Evolutionary conservation across 2,888 invertebrate genomes (phyloP).

Genomic region (Linnaemya tessellans): DNA sequence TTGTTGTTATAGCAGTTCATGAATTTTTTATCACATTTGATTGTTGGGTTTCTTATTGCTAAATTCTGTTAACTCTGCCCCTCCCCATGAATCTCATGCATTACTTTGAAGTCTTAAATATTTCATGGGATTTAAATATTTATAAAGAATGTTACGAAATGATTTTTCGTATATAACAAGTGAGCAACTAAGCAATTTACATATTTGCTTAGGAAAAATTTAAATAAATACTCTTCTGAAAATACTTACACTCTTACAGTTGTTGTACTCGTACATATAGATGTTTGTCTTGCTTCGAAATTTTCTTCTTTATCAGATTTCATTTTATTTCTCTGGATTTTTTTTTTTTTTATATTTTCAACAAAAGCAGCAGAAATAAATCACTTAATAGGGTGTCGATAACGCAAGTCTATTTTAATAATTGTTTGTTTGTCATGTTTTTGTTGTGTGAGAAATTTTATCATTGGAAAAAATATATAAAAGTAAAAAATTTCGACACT

Average conservation of each 20-base stretch:
- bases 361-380: conserved; percentile 4
- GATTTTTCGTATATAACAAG: neutral
- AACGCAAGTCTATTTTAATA: neutral
- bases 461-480: neutral
- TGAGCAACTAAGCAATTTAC: neutral
- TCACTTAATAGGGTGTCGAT: conserved; percentile 54
- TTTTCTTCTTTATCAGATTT: neutral
- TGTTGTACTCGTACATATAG: neutral
- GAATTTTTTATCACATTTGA: conserved; percentile 67
- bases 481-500: neutral
- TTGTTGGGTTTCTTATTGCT: conserved; percentile 52
- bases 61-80: conserved; percentile 21
- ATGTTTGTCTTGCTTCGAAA: neutral
- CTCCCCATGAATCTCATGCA: neutral
- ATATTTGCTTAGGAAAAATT: conserved; percentile 8
- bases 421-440: neutral
- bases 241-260: too few species aligned
- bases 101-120: conserved; percentile 61
- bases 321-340: neutral
- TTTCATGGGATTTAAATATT: conserved; percentile 68
- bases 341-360: neutral
- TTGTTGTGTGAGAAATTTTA: neutral
- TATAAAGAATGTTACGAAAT: conserved; percentile 37
- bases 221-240: neutral
- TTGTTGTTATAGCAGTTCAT: conserved; percentile 48